Evolutionary conservation across 1,140 invertebrate genomes (phyloP).

Genomic region (Gonatopus flavifemur): DNA sequence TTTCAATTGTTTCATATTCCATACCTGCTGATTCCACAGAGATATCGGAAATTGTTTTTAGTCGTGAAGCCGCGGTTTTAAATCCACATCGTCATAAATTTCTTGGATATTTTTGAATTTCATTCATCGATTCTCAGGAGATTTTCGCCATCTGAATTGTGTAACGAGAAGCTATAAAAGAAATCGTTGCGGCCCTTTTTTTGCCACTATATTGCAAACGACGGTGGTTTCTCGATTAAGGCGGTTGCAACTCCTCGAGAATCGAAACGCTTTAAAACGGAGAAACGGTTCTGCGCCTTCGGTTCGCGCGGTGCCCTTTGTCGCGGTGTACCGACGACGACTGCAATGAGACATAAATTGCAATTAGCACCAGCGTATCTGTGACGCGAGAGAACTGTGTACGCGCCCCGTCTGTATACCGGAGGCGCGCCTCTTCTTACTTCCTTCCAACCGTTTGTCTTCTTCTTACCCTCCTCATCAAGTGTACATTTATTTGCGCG

Average conservation of each 20-base stretch:
- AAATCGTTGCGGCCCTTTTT: background rate
- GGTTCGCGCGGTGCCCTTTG: slow-evolving; percentile 42
- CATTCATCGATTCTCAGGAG: background rate
- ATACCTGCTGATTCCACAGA: too few species aligned
- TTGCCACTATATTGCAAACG: slow-evolving; percentile 10
- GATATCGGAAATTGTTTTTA: too few species aligned
- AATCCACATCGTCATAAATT: background rate
- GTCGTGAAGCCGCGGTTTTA: too few species aligned
- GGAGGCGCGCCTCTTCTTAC: slow-evolving; percentile 13
- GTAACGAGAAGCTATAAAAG: background rate
- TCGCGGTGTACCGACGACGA: slow-evolving; percentile 40
- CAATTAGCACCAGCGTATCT: slow-evolving; percentile 46
- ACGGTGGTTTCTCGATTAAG: slow-evolving; percentile 22
- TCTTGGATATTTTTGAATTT: background rate
- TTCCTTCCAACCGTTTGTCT: too few species aligned
- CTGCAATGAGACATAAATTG: slow-evolving; percentile 54
- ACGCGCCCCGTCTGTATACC: slow-evolving; percentile 4
- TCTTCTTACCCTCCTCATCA: too few species aligned
- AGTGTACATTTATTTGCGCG: too few species aligned
- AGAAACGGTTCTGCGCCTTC: slow-evolving; percentile 42
- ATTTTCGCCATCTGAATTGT: background rate
- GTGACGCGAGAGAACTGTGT: slow-evolving; percentile 11
- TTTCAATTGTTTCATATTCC: too few species aligned
- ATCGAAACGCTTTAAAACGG: slow-evolving; percentile 43
- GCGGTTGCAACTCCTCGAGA: slow-evolving; percentile 20